Conservation (phyloP, 1,140 invertebrate genomes). For the Microplitis mediator region DNA sequence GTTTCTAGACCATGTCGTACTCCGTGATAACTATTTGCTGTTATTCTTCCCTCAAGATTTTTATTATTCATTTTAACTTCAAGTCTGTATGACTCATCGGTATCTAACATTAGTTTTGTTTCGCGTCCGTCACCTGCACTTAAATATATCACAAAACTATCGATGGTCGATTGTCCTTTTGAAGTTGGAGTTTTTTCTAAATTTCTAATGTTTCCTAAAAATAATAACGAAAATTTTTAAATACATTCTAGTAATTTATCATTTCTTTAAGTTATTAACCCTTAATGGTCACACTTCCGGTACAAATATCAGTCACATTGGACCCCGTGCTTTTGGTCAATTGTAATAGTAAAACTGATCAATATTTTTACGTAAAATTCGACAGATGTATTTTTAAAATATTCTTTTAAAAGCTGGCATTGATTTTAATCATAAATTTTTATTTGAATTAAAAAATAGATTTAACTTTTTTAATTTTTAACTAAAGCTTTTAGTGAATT, state of each 20-base stretch:
- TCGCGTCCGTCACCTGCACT: constrained; percentile 40
- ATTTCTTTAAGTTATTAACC: too few relatives aligned
- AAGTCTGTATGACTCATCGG: constrained; percentile 77
- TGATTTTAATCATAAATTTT: too few relatives aligned
- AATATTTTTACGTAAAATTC: too few relatives aligned
- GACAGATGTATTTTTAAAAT: too few relatives aligned
- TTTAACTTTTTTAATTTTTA: too few relatives aligned
- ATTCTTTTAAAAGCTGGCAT: too few relatives aligned
- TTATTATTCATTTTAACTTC: constrained; percentile 63
- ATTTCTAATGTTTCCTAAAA: constrained; percentile 53
- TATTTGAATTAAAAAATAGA: too few relatives aligned
- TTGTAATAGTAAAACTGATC: too few relatives aligned
- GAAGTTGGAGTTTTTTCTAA: constrained; percentile 48
- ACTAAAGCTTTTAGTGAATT: too few relatives aligned
- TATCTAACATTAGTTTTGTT: constrained; percentile 67
- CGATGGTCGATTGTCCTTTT: constrained; percentile 48
- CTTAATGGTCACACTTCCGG: too few relatives aligned
- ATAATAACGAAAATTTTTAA: constrained; percentile 1
- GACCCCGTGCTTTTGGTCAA: too few relatives aligned
- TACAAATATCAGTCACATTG: too few relatives aligned
- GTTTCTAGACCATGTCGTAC: constrained; percentile 81
- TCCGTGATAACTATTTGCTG: constrained; percentile 75
- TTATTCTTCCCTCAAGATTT: constrained; percentile 67
- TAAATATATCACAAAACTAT: constrained; percentile 52
- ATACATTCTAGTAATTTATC: neutral